Percentiles rank a stretch among this genome's conserved stretches.
Conservation (phyloP, 2,888 invertebrate species). For the Drosophila birchii region DNA sequence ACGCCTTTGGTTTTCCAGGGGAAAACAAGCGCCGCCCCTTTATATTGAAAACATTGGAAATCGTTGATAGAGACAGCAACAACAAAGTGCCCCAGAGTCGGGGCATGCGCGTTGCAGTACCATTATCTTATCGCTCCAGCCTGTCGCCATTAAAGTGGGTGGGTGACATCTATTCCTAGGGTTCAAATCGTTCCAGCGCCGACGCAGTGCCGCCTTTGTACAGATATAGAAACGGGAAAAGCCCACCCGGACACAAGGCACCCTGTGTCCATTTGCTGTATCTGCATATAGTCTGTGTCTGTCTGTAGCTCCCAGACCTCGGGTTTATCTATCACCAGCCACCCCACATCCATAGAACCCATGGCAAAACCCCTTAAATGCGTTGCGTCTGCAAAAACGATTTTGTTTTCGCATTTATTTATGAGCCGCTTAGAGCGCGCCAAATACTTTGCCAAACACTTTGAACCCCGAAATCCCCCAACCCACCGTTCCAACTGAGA, state of each 20-base stretch:
- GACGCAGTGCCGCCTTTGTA: conserved; percentile 49
- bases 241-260: conserved; percentile 26
- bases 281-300: conserved; percentile 38
- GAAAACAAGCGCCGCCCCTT: conserved; percentile 71
- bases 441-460: conserved; percentile 68
- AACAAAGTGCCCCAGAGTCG: conserved; percentile 26
- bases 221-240: neutral
- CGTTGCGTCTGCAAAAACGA: conserved; percentile 57
- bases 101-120: conserved; percentile 58
- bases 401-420: conserved; percentile 76
- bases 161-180: conserved; percentile 39
- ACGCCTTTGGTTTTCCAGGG: conserved; percentile 50
- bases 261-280: conserved; percentile 56
- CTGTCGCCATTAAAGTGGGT: conserved; percentile 67
- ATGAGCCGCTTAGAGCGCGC: conserved; percentile 77
- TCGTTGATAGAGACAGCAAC: conserved; percentile 67
- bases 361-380: conserved; percentile 27
- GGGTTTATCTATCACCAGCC: conserved; percentile 5
- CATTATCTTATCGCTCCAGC: conserved; percentile 70
- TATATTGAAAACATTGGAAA: conserved; percentile 78
- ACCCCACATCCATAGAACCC: conserved; percentile 1
- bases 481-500: conserved; percentile 2
- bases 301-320: conserved; percentile 29
- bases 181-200: conserved; percentile 62
- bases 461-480: conserved; percentile 60